Evolutionary conservation across 2,113 vertebrate species (phyloP), one percentile per base, ranked within the genome.

Genomic region (Ptilorrhoa leucosticta): DNA sequence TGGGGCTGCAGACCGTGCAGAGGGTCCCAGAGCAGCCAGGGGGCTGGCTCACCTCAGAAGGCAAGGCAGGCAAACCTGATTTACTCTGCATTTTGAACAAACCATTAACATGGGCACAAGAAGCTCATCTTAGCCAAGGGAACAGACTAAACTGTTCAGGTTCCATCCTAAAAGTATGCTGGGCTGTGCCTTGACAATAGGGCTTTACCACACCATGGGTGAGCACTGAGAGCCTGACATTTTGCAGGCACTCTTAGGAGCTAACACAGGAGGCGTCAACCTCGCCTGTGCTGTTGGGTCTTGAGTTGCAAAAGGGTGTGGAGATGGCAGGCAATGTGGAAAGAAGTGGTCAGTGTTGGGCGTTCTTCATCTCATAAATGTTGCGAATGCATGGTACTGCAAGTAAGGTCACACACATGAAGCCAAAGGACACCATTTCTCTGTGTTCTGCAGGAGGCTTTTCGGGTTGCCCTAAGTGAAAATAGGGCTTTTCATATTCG

Each of bases 301-400:
- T 82, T 42, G 45, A 2, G 16, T 12, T 94, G 84, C 82, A 91
- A 31, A 63, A 87, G 93, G 92, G 88, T 81, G 90, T 90, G 93
- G 88, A 92, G 69, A 89, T 81, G 76, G 85, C 93, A 93, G 51
- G 56, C 79, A 58, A 21, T 6, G 66, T 80, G 94, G 93, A 97
- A 95, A 95, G 89, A 73, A 80, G 27, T 19, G 82, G 51, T 93
- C 92, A 93, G 54, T 1, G 0, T 2, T 93, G 90, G 83, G 86
- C 3, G 7, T 73, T 88, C 77, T 91, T 90, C 87, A 70, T 66
- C 68, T 91, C 82, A 48, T 50, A 83, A 66, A 63, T 0, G 0
- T 30, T 56, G 70, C 63, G 85, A 75, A 89, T 30, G 77, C 37
- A 26, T 63, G 63, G 61, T 40, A 44, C n/a, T 92, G 68, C 65